Conservation (phyloP, 1,140 invertebrate species). For the Sarcophaga peregrina region DNA sequence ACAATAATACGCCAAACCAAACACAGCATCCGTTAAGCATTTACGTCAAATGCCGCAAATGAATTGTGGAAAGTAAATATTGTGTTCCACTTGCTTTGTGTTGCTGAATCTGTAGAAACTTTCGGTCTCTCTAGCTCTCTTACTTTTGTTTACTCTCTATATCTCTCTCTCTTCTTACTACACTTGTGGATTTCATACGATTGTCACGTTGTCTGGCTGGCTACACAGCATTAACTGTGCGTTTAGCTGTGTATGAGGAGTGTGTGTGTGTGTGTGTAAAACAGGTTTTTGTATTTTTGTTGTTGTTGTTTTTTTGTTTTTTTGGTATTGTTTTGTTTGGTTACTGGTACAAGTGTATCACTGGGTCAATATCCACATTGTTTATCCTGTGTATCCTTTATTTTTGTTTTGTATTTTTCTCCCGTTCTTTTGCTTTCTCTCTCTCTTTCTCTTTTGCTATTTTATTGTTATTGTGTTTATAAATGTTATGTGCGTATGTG, state of each 20-base stretch:
- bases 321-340: conserved; percentile 8
- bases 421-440: too few species aligned
- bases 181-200: conserved; percentile 11
- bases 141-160: not conserved
- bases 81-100: too few species aligned
- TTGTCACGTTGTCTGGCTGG: not conserved
- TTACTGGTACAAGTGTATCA: conserved; percentile 54
- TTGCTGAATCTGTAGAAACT: not conserved
- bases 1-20: not conserved
- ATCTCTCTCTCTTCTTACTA: not conserved
- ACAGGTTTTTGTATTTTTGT: too few species aligned
- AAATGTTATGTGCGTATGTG: not conserved
- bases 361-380: conserved; percentile 56
- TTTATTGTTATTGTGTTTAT: not conserved
- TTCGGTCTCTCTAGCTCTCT: not conserved
- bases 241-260: not conserved
- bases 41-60: not conserved
- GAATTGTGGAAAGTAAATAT: conserved; percentile 18
- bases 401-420: not conserved
- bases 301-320: not conserved
- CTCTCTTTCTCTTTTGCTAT: too few species aligned
- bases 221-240: not conserved
- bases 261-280: not conserved
- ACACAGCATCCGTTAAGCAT: not conserved
- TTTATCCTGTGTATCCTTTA: conserved; percentile 37